A percentile compares a stretch with the other conserved stretches of the same genome.
Conservation (phyloP, 2,888 invertebrate species). For the Eilema depressum region DNA sequence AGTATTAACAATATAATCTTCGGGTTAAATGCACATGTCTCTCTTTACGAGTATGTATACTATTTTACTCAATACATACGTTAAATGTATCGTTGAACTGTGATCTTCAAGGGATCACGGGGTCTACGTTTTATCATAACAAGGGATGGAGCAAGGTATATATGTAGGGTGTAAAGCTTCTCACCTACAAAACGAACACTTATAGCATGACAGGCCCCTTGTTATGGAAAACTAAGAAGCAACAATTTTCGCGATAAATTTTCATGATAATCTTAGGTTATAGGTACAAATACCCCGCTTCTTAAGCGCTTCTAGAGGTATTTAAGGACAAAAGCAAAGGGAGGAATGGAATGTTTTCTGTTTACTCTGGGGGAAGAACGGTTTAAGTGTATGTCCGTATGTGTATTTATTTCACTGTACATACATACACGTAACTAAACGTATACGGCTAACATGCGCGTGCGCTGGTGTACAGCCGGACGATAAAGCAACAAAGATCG, state of each 20-base stretch:
- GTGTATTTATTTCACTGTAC: conserved; percentile 1
- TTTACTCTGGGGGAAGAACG: neutral
- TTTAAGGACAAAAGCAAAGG: conserved; percentile 4
- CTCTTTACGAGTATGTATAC: neutral
- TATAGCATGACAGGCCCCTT: no score
- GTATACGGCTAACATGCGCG: conserved; percentile 11
- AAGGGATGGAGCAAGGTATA: no score
- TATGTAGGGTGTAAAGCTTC: no score
- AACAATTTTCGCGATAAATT: no score
- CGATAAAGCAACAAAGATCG: conserved; percentile 55
- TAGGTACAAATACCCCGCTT: no score
- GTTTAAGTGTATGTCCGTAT: neutral
- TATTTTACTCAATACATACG: neutral
- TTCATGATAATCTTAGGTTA: no score
- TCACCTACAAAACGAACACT: no score
- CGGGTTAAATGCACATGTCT: neutral
- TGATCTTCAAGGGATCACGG: no score
- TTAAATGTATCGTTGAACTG: no score
- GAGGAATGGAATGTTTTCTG: neutral
- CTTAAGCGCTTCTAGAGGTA: no score
- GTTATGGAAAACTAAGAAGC: no score
- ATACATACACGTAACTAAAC: conserved; percentile 17
- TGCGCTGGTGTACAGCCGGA: conserved; percentile 45
- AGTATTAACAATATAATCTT: conserved; percentile 3
- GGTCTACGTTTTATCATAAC: no score